Evolutionary conservation across 2,113 vertebrate genomes (phyloP), one percentile per base, ranked within the genome.

Genomic region (Calidris pugnax): DNA sequence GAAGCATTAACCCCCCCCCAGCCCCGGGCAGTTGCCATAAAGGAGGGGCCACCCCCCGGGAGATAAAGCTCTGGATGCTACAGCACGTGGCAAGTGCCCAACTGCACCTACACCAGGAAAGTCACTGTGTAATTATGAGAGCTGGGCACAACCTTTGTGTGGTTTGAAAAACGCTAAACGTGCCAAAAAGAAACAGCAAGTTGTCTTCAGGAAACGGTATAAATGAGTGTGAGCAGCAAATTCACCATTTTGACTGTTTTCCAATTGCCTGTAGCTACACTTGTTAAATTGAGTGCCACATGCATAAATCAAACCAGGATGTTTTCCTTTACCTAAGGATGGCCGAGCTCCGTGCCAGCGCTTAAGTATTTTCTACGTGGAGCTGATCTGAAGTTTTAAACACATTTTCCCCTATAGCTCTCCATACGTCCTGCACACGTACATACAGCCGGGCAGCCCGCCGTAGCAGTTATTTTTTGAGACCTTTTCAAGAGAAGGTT

Each of bases 241-340:
- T 95, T 92, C 90, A 91, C 95, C 93, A 91, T 87, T 96, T 75
- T 91, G 96, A 97, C 96, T 97, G 93, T 87, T 96, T 93, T 97
- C 96, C 97, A 97, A 87, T 95, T n/a, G 93, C 96, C 97, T 53
- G 85, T 93, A 92, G 97, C 95, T 90, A 92, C 90, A 77, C 95
- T 97, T 96, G 96, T 95, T 97, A 90, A 97, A 92, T 85, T 32
- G 90, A 97, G 96, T 95, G 80, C 91, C 83, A 73, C 7, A 11
- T 77, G 93, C 86, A 64, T 94, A 94, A 95, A 97, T 97, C 96
- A 97, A 93, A 97, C 5, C 47, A 90, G 95, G 93, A 89, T 74
- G 93, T 80, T 95, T 95, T 43, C 90, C 56, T 87, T 62, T 85
- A 28, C 90, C 68, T 68, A 57, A 82, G 85, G 90, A 56, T 79